Base-by-base conservation (phyloP, 2,888 invertebrate genomes). In the Cephonodes hylas region DNA sequence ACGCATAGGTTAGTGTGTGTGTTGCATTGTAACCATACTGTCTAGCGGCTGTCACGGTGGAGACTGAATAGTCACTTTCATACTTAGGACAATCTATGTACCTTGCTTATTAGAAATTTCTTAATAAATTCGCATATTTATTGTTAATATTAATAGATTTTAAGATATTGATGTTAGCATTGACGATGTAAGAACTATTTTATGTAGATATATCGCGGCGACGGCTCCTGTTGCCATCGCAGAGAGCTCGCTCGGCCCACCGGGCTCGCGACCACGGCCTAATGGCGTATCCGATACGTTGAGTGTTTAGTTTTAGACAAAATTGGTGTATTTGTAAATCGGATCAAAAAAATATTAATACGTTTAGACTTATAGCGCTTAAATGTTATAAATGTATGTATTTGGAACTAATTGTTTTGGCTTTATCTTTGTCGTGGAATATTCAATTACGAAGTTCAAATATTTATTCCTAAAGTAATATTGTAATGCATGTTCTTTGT, bases 1-100 rank as follows among this genome's bases (percentile, higher is more conserved):
- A 72, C 76, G 82, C 79, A 76, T 89, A 85, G 81, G 62, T 74
- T 80, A 80, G 74, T 58, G 60, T 44, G 56, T 68, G 66, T 66
- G 18, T 62, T 53, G 25, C 59, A 53, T 42, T 42, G 38, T 38
- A 53, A 42, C 38, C 25, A 13, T 25, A 38, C 25, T 15, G 48
- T n/a, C 23, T 46, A 18, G 6, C 38, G n/a, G n/a, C 38, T n/a
- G 13, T 38, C 38, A 42, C 48, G 23, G 25, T 25, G 42, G 48
- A 58, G 15, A 5, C 15, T 46, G 59, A n/a, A n/a, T n/a, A 2
- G 25, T 25, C 8, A 27, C 15, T 48, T 53, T 53, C 18, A 4
- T 53, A 53, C 53, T 53, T 53, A 53, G 31, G 1, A 31, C 53
- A 53, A 53, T 53, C 53, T 53, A 53, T 53, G 25, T 48, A 31